These are phyloP conservation scores for Rhabdomys dilectus DNA, from an alignment of 2,113 vertebrate species.

Conservation along the genomic window DNA sequence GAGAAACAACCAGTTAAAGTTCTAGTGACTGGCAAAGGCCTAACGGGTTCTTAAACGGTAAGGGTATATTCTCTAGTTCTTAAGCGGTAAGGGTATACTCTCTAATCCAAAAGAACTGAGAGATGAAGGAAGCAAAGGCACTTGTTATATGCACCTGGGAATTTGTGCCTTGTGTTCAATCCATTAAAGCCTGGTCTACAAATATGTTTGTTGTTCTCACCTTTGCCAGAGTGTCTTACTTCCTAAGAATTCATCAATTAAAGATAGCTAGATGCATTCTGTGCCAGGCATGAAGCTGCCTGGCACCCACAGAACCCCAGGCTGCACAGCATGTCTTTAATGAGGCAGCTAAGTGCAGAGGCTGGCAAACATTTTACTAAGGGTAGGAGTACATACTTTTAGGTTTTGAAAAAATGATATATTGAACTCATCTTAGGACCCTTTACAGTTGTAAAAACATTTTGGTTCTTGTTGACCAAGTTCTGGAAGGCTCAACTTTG, in stretches of 20 bases:
- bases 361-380: not conserved
- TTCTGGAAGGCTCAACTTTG: conserved; percentile 18
- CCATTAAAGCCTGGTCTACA: conserved; percentile 55
- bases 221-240: conserved; percentile 12
- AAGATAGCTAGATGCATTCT: not conserved
- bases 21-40: not conserved
- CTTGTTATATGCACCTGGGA: not conserved
- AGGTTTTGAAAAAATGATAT: not conserved
- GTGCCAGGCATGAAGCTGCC: not conserved
- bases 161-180: conserved; percentile 47
- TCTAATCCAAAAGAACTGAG: not conserved
- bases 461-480: not conserved
- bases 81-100: not conserved
- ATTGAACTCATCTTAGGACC: not conserved
- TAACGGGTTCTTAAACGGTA: not conserved
- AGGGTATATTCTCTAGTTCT: not conserved
- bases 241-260: conserved; percentile 19
- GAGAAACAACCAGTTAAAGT: not conserved
- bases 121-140: conserved; percentile 18
- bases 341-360: conserved; percentile 9
- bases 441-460: conserved; percentile 6
- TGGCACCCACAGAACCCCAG: not conserved
- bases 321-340: not conserved
- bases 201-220: conserved; percentile 31
- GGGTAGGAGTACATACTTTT: conserved; percentile 1